These are phyloP conservation scores for Eulemur mongoz DNA, from an alignment of 2,797 vertebrate species.

Conservation along the genomic window DNA sequence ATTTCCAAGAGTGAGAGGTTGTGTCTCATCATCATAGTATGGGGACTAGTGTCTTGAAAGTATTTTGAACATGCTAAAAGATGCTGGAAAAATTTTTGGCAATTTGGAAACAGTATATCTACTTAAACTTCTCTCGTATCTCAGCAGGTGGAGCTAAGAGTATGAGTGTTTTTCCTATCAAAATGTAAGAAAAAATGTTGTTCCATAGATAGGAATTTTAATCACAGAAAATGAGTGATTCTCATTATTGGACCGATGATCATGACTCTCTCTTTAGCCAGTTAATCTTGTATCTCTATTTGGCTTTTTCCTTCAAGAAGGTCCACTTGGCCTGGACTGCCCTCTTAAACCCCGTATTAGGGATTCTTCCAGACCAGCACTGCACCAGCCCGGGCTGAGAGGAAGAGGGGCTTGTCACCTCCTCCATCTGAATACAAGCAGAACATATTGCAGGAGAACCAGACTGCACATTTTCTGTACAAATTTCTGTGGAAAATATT, in stretches of 20 bases:
- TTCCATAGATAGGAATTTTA: neutral
- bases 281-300: neutral
- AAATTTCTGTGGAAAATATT: neutral
- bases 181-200: neutral
- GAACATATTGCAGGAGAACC: rapidly evolving
- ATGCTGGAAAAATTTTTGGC: neutral
- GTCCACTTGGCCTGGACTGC: rapidly evolving
- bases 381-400: too few relatives aligned
- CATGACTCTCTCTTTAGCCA: neutral
- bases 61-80: neutral
- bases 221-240: neutral
- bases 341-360: rapidly evolving
- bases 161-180: conserved; percentile 8
- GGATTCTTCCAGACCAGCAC: neutral
- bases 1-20: neutral
- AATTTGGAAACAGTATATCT: neutral
- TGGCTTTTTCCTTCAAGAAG: neutral
- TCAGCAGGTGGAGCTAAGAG: conserved; percentile 53
- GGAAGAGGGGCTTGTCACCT: neutral
- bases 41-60: neutral
- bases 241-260: neutral
- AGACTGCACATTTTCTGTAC: neutral
- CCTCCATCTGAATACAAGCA: neutral
- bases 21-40: neutral
- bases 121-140: neutral